Evolutionary conservation across 1,140 invertebrate genomes (phyloP), one percentile per base, ranked within the genome.

Genomic region (Aculops lycopersici): DNA sequence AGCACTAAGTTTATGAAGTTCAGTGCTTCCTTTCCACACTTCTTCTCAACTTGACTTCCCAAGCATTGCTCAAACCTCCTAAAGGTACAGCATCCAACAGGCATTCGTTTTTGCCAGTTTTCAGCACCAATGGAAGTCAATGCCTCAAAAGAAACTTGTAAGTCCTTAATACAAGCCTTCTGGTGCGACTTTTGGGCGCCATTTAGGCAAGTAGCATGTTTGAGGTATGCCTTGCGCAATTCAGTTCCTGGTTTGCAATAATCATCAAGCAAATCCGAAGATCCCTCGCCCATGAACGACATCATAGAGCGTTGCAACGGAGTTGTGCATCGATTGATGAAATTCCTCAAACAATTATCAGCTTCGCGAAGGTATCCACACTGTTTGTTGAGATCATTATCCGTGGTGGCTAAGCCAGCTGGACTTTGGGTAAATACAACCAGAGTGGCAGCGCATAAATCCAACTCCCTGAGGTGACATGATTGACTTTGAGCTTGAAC

Each of bases 61-160:
- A 47, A 47, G 40, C 50, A 52, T 4, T 37, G 20, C 20, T 43
- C 20, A 8, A 41, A 43, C 24, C 39, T 20, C 3, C 40, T 31
- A 21, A 40, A 48, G 12, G 44, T 17, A 43, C 50, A 52, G 35
- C 50, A 52, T 20, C 44, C 49, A 37, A 49, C 49, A 2, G 50
- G 47, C 8, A 52, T 48, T 4, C 50, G 43, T n/a, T 50, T 47
- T n/a, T 49, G 45, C 39, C 46, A 52, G 35, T 51, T 45, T 14
- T 47, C 45, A 8, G 24, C n/a, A 8, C n/a, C 24, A n/a, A 8
- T 31, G n/a, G 24, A 8, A n/a, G 45, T 35, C 13, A 51, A 31
- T 20, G 40, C 38, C 42, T 52, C 50, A 4, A 51, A 35, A 4
- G 47, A 50, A 19, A 44, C 45, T 44, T 52, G 50, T 15, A 52